Evolutionary conservation across 2,888 invertebrate genomes (phyloP).

Genomic region (Resseliella maxima): DNA sequence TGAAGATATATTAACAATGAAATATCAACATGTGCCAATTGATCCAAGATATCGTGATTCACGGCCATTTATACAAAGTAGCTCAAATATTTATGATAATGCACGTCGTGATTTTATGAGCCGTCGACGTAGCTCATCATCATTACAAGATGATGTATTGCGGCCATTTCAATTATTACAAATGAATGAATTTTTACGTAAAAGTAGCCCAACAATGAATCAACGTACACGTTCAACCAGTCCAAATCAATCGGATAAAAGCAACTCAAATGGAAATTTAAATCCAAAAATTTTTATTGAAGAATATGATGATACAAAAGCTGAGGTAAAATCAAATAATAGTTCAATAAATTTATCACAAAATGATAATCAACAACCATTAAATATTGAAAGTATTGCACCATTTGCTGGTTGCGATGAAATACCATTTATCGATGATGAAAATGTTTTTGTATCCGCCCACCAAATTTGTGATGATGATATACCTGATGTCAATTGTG

Average conservation of each 20-base stretch:
- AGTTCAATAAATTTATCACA: conserved; percentile 62
- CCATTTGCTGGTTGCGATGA: conserved; percentile 65
- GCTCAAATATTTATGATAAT: conserved; percentile 62
- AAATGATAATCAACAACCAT: conserved; percentile 65
- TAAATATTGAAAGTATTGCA: conserved; percentile 66
- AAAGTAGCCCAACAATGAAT: conserved; percentile 26
- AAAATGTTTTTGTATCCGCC: conserved; percentile 63
- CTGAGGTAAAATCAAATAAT: conserved; percentile 63
- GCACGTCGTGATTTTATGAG: conserved; percentile 51
- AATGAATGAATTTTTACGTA: conserved; percentile 49
- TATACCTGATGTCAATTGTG: conserved; percentile 59
- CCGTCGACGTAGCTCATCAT: conserved; percentile 65
- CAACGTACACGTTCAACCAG: conserved; percentile 13
- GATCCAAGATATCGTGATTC: conserved; percentile 67
- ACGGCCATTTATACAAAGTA: conserved; percentile 65
- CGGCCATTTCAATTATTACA: conserved; percentile 55
- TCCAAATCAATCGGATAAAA: conserved; percentile 55
- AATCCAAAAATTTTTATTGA: conserved; percentile 67
- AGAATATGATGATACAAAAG: conserved; percentile 63
- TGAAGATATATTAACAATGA: conserved; percentile 63
- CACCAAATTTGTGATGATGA: conserved; percentile 61
- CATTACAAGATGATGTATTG: conserved; percentile 64
- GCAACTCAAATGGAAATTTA: conserved; percentile 60
- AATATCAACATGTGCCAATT: conserved; percentile 65
- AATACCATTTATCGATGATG: conserved; percentile 68